Base-by-base conservation (phyloP, 2,888 invertebrate genomes). In the Patella caerulea region DNA sequence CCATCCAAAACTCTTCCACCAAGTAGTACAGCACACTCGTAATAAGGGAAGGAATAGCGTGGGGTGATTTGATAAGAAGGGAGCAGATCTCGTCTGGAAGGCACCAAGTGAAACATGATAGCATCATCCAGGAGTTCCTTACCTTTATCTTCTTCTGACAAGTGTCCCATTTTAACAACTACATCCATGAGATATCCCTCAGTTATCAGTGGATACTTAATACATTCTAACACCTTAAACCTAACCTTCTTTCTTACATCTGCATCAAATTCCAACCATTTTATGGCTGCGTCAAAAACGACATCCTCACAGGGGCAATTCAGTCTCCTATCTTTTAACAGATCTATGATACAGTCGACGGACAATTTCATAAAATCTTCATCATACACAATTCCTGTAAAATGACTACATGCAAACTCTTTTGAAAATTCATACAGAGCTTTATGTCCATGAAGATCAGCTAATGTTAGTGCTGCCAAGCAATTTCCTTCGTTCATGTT, bases 11-110 rank as follows among this genome's bases (percentile, higher is more conserved):
- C 82, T 14, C 89, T 82, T 7, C 89, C 89, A 11, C 89, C 89
- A 1, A 89, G 80, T 4, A 89, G 81, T 12, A 89, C 84, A 12
- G 89, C 88, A 72, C 84, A 83, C 78, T 89, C 89, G 19, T 82
- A 83, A 69, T 82, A 83, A 14, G 83, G 83, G 71, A 85, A 86
- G 24, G 87, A 85, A 45, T 81, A 77, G 2, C 89, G 79, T 9
- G 89, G 89, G 11, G 89, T 88, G 14, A 86, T 87, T 82, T 89
- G 89, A 77, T 87, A 89, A 9, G 87, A 83, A 1, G 86, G 84
- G 53, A 89, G 78, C 83, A 86, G 85, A 74, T 86, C 86, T 29
- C 87, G 81, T 9, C 88, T 83, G 34, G 88, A 86, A 53, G 88
- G 88, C 54, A 89, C 85, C 19, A 86, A 86, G 76, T 88, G 88